These are phyloP conservation scores for Uria aalge DNA, from an alignment of 2,113 vertebrate genomes.

Conservation along the genomic window DNA sequence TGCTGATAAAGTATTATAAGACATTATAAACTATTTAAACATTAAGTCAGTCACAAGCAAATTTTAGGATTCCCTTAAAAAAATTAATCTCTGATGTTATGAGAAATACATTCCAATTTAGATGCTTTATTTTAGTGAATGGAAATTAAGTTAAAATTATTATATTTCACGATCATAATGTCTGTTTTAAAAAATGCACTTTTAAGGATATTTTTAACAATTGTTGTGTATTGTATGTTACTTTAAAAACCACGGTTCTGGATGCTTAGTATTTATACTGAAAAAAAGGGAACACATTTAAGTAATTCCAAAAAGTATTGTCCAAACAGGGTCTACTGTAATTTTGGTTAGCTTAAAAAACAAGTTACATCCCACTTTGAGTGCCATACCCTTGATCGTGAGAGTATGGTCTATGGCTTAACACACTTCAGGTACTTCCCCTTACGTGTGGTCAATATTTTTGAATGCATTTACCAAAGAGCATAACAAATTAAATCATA, in stretches of 20 bases:
- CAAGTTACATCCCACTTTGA: background rate
- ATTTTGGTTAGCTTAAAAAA: background rate
- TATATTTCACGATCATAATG: background rate
- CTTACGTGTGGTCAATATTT: background rate
- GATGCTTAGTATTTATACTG: background rate
- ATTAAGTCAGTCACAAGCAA: background rate
- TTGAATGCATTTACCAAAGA: background rate
- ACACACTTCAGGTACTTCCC: background rate
- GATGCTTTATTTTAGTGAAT: background rate
- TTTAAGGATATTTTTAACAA: background rate
- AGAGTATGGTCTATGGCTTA: background rate
- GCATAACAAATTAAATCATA: background rate
- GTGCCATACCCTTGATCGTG: background rate
- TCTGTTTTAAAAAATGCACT: background rate
- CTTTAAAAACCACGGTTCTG: rapidly evolving
- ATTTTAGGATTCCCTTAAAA: background rate
- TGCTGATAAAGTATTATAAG: background rate
- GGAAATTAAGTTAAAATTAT: background rate
- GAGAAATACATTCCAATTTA: background rate
- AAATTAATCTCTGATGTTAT: background rate
- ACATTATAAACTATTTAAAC: background rate
- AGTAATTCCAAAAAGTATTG: background rate
- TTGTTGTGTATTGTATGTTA: background rate
- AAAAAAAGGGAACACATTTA: background rate
- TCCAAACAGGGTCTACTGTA: background rate